These are phyloP conservation scores for Apoderus coryli DNA, from an alignment of 2,888 invertebrate genomes.

Conservation along the genomic window DNA sequence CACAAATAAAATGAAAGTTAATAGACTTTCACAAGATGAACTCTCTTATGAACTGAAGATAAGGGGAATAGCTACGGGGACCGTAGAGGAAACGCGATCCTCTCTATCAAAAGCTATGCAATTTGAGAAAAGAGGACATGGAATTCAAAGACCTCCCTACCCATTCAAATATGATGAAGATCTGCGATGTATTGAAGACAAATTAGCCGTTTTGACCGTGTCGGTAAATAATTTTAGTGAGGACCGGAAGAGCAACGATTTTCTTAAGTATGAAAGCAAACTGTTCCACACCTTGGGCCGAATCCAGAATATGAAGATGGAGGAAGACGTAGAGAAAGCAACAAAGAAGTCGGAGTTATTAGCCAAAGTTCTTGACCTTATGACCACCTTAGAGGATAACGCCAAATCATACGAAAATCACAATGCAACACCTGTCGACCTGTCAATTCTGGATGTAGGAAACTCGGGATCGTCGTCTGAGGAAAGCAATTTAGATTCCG, in stretches of 20 bases:
- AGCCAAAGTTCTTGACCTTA: slow-evolving; percentile 6
- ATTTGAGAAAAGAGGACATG: slow-evolving; percentile 6
- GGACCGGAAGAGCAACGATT: background rate
- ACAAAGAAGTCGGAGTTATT: slow-evolving; percentile 5
- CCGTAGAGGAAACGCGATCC: slow-evolving; percentile 4
- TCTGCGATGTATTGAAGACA: background rate
- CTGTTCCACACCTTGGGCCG: slow-evolving; percentile 6
- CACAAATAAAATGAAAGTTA: slow-evolving; percentile 5
- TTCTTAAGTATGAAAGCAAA: slow-evolving; percentile 5
- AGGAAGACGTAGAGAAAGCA: slow-evolving; percentile 4
- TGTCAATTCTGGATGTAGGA: slow-evolving; percentile 4
- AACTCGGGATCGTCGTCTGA: background rate
- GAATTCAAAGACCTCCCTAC: slow-evolving; percentile 2
- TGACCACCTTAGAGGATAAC: background rate
- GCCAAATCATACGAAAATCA: background rate
- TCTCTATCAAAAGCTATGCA: slow-evolving; percentile 1
- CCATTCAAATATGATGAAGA: slow-evolving; percentile 3
- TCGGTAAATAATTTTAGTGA: slow-evolving; percentile 1
- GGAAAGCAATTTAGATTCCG: too few relatives aligned
- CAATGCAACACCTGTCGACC: slow-evolving; percentile 5
- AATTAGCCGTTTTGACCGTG: background rate
- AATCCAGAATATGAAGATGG: background rate
- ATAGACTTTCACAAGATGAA: slow-evolving; percentile 7
- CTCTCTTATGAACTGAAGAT: slow-evolving; percentile 6
- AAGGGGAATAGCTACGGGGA: slow-evolving; percentile 7